A percentile compares a stretch with the other conserved stretches of the same genome.
phyloP scores from a whole-genome alignment of 2,888 invertebrate species.

The Griposia aprilina region DNA sequence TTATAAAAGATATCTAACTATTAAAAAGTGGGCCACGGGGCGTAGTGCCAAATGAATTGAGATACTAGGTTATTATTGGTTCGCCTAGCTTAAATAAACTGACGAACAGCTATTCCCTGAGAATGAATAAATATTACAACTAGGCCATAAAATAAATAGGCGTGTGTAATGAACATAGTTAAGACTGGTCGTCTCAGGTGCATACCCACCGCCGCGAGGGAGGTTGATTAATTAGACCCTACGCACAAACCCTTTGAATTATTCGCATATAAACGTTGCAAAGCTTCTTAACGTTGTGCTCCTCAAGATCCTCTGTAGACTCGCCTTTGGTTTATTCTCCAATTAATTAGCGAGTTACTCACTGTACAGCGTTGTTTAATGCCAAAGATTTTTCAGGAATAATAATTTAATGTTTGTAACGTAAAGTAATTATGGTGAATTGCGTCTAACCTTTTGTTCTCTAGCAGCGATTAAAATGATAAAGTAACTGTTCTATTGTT shows the following conservation, averaged over 20 bases:
- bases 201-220: slow-evolving; percentile 71
- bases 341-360: slow-evolving; percentile 75
- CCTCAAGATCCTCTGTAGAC: slow-evolving; percentile 74
- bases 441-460: slow-evolving; percentile 3
- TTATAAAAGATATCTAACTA: slow-evolving; percentile 38
- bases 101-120: slow-evolving; percentile 22
- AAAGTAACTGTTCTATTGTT: neutral
- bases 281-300: slow-evolving; percentile 81
- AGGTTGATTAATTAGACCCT: slow-evolving; percentile 84
- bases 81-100: slow-evolving; percentile 16
- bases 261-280: slow-evolving; percentile 78
- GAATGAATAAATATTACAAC: slow-evolving; percentile 66
- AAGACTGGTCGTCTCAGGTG: slow-evolving; percentile 79
- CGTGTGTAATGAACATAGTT: slow-evolving; percentile 73
- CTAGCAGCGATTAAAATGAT: neutral
- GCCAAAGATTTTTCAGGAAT: slow-evolving; percentile 36
- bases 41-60: slow-evolving; percentile 43
- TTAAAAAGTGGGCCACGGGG: slow-evolving; percentile 25
- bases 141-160: slow-evolving; percentile 65
- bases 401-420: slow-evolving; percentile 15
- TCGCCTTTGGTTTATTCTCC: slow-evolving; percentile 76
- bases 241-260: slow-evolving; percentile 81
- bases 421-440: slow-evolving; percentile 26
- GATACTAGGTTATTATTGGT: slow-evolving; percentile 21
- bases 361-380: slow-evolving; percentile 14